Base-by-base conservation (phyloP, 2,888 invertebrate genomes). In the Dolichomitus sp. region DNA sequence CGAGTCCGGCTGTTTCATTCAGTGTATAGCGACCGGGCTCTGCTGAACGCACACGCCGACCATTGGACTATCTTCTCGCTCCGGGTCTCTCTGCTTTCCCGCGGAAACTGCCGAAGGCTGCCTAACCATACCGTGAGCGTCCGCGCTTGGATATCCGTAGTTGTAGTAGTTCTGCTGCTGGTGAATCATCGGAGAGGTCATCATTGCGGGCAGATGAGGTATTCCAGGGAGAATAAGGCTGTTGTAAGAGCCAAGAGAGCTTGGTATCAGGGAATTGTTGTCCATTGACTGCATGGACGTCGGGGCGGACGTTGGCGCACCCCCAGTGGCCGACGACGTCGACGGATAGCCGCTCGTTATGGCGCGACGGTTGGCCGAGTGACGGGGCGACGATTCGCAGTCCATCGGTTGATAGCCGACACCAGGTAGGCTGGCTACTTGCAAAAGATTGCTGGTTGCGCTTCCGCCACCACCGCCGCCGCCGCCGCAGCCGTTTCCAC, bases 21-120 rank as follows among this genome's bases (percentile, higher is more conserved):
- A 96, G 94, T 98, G 98, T 94, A 98, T 98, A 94, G 97, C 98
- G 92, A 98, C 98, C 90, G 98, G 98, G 95, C 97, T 97, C 95
- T 98, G 98, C 94, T 97, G 97, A 93, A 98, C 97, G 94, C 98
- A 98, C 89, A 98, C 98, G 86, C 97, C 97, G 91, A 98, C 97
- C 97, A 98, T 97, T 88, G 97, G 97, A 91, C 97, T 97, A 91
- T 97, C 97, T 88, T 96, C 96, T 87, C 95, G 94, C 87, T 95
- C 95, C 59, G 91, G 88, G 81, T 93, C 93, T 81, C 93, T 85
- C 85, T 90, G 94, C 87, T 93, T 94, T 80, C 90, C 91, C 73
- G 90, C 87, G 73, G 91, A 88, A 80, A 91, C 91, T 75, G 91
- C 89, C 81, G 91, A 90, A 83, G 88, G 91, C 86, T 91, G 92